phyloP scores from a whole-genome alignment of 1,140 invertebrate genomes.

The Matsumurasca onukii region DNA sequence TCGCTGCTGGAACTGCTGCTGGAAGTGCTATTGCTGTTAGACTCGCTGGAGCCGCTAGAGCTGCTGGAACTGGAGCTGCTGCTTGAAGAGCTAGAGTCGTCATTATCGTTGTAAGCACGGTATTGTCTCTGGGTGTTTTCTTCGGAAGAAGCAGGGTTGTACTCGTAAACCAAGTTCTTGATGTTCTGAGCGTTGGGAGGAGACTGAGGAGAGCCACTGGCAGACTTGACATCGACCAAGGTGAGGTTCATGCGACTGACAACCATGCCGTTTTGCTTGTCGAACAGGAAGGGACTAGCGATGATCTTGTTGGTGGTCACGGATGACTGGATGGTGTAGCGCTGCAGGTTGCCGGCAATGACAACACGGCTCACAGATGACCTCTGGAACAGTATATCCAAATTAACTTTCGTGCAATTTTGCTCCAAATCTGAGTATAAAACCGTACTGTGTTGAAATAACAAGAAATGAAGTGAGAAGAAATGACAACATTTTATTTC shows the following conservation, averaged over 20 bases:
- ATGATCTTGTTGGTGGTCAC: conserved; percentile 58
- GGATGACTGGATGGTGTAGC: conserved; percentile 61
- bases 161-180: conserved; percentile 58
- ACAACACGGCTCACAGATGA: conserved; percentile 56
- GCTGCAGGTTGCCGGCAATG: conserved; percentile 53
- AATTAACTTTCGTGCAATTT: no score
- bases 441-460: no score
- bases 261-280: conserved; percentile 57
- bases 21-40: conserved; percentile 22
- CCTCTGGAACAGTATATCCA: conserved; percentile 39
- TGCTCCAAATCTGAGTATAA: no score
- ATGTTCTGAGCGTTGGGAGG: conserved; percentile 47
- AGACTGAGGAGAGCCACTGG: conserved; percentile 32
- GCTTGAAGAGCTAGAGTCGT: conserved; percentile 28
- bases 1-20: conserved; percentile 1
- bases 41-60: conserved; percentile 30
- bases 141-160: conserved; percentile 41
- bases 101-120: conserved; percentile 30
- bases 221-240: conserved; percentile 48
- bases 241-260: conserved; percentile 57
- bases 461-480: no score
- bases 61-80: conserved; percentile 34
- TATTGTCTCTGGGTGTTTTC: conserved; percentile 22
- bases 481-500: no score
- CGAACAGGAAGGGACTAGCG: conserved; percentile 53